Conservation (phyloP, 1,140 invertebrate species). For the Drosophila saltans region DNA sequence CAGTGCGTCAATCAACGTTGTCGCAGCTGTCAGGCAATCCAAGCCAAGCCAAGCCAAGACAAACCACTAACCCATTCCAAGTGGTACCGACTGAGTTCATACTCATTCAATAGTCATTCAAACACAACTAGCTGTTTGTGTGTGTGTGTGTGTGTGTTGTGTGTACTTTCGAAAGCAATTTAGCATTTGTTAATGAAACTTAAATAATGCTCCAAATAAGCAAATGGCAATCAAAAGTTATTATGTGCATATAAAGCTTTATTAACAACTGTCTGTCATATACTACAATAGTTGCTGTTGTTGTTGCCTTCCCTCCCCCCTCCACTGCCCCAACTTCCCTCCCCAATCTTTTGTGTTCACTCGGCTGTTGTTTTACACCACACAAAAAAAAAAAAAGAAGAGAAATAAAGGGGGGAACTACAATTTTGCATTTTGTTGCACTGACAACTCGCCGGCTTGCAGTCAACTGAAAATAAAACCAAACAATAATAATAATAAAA, state of each 20-base stretch:
- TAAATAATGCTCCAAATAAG: constrained; percentile 77
- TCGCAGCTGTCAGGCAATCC: constrained; percentile 47
- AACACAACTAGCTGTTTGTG: background rate
- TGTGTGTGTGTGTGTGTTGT: background rate
- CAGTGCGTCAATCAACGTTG: constrained; percentile 69
- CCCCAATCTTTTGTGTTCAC: constrained; percentile 14
- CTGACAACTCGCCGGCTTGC: constrained; percentile 28
- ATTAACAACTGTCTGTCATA: constrained; percentile 54
- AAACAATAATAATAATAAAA: background rate
- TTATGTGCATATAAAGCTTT: constrained; percentile 69
- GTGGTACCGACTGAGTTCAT: constrained; percentile 24
- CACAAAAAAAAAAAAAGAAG: background rate
- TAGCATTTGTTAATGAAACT: constrained; percentile 80
- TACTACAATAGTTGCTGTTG: background rate
- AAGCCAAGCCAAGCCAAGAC: background rate
- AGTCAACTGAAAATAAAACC: constrained; percentile 13
- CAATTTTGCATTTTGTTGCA: constrained; percentile 2
- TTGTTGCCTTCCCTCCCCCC: constrained; percentile 6
- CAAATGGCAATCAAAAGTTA: constrained; percentile 72
- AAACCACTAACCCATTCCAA: background rate
- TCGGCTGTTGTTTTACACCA: constrained; percentile 33
- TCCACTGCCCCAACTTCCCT: background rate
- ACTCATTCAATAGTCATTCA: constrained; percentile 29
- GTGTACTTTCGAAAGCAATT: constrained; percentile 74
- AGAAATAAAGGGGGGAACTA: constrained; percentile 2